Conservation (phyloP, 1,140 invertebrate genomes). For the Linepithema humile region DNA sequence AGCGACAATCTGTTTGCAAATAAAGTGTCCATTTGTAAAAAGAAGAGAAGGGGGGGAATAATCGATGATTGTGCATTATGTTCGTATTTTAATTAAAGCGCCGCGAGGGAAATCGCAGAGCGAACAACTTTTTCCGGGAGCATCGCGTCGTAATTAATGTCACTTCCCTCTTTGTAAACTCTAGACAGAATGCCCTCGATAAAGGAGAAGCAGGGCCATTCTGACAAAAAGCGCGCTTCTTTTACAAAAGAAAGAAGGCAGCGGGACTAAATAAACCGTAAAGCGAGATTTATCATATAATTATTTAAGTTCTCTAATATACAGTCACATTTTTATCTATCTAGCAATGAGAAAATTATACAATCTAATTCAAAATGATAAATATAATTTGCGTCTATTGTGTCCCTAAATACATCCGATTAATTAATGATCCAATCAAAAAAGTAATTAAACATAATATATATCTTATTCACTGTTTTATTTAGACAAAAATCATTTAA, state of each 20-base stretch:
- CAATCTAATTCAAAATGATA: not conserved
- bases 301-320: not conserved
- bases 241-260: not conserved
- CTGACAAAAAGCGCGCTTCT: not conserved
- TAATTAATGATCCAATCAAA: not conserved
- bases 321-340: not conserved
- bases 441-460: not conserved
- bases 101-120: not conserved
- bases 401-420: not conserved
- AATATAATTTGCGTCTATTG: not conserved
- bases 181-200: not conserved
- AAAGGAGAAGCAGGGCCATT: not conserved
- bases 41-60: not conserved
- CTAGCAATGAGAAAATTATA: not conserved
- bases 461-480: not conserved
- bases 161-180: not conserved
- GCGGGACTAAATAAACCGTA: not conserved
- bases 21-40: not conserved
- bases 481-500: not conserved
- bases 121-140: not conserved
- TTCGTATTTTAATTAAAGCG: conserved; percentile 40
- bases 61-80: conserved; percentile 8
- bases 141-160: conserved; percentile 20
- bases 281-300: not conserved
- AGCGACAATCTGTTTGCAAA: not conserved